These are phyloP conservation scores for Hetaerina titia DNA, from an alignment of 2,888 invertebrate genomes.

Conservation along the genomic window DNA sequence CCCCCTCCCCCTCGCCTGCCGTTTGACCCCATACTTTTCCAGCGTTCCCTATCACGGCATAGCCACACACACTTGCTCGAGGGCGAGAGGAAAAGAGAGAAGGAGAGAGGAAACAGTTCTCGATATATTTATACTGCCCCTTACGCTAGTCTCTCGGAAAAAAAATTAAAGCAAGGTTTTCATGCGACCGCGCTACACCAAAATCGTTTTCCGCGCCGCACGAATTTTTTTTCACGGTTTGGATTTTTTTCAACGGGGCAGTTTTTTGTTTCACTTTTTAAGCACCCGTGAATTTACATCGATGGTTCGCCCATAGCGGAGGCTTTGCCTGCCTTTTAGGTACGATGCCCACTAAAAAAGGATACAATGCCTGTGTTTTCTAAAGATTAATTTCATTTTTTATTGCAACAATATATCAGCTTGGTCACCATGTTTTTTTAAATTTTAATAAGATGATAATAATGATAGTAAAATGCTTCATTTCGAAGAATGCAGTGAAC, in stretches of 20 bases:
- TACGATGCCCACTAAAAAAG: background rate
- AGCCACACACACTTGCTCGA: background rate
- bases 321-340: background rate
- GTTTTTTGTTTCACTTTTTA: background rate
- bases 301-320: background rate
- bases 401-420: background rate
- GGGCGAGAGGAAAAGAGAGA: background rate
- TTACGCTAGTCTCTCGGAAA: slow-evolving; percentile 28
- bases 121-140: slow-evolving; percentile 55
- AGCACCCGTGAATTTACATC: background rate
- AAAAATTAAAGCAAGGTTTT: background rate
- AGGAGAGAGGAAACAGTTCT: background rate
- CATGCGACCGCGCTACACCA: slow-evolving; percentile 48
- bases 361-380: background rate
- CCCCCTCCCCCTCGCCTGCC: background rate
- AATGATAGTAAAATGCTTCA: background rate
- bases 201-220: slow-evolving; percentile 49
- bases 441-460: background rate
- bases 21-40: slow-evolving; percentile 16
- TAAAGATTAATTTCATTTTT: background rate
- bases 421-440: background rate
- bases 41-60: slow-evolving; percentile 39
- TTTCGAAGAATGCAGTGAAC: background rate
- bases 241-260: background rate
- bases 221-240: background rate